Percentiles rank a stretch among this genome's conserved stretches.
Conservation (phyloP, 2,888 invertebrate genomes). For the Galerucella calmariensis region DNA sequence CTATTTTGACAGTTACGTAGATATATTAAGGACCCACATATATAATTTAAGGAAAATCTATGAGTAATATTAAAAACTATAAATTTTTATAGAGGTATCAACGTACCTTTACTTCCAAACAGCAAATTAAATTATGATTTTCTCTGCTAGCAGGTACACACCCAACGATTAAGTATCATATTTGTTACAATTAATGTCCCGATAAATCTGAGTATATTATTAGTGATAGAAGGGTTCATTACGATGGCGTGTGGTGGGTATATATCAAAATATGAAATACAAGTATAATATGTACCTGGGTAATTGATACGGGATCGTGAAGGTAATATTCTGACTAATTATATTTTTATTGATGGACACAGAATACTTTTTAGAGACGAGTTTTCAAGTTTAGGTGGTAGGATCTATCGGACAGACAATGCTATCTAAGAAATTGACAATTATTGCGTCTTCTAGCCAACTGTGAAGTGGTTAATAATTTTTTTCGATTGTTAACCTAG, state of each 20-base stretch:
- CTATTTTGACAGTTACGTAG: background rate
- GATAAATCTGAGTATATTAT: background rate
- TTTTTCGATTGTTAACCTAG: too few species aligned
- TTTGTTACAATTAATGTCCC: conserved; percentile 8
- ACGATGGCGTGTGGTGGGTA: background rate
- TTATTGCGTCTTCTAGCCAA: too few species aligned
- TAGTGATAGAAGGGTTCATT: background rate
- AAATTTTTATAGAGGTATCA: background rate
- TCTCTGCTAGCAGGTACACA: background rate
- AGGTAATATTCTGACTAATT: background rate
- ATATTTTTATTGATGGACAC: background rate
- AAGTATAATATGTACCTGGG: background rate
- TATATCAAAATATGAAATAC: background rate
- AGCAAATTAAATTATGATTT: too few species aligned
- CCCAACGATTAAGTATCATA: background rate
- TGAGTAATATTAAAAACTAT: background rate
- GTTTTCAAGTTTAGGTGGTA: too few species aligned
- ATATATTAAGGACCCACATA: background rate
- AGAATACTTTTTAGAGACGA: too few species aligned
- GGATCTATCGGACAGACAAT: too few species aligned
- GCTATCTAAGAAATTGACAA: too few species aligned
- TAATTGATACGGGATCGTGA: background rate
- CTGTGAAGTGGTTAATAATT: too few species aligned
- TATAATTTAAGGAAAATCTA: background rate
- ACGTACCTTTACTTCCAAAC: background rate